Percentiles rank a stretch among this genome's conserved stretches.
These are phyloP conservation scores for Notamacropus eugenii DNA, from an alignment of 2,797 vertebrate species.

Conservation along the genomic window DNA sequence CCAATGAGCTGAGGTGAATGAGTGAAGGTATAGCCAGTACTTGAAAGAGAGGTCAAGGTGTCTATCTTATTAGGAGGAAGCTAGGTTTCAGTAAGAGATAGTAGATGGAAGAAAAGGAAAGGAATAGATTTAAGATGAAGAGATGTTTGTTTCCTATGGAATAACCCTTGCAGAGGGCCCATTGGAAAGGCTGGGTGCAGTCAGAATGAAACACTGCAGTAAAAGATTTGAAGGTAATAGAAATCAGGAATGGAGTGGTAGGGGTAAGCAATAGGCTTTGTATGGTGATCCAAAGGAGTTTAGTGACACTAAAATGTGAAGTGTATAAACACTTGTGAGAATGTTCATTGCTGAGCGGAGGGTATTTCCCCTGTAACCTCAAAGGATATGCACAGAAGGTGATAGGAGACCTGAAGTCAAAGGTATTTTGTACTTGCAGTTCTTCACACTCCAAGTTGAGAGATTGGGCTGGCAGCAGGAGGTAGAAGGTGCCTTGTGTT, in stretches of 20 bases:
- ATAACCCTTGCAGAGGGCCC: not conserved
- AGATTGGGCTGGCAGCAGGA: not conserved
- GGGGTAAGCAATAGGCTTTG: not conserved
- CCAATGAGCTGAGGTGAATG: not conserved
- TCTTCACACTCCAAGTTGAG: not conserved
- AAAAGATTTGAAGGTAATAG: not conserved
- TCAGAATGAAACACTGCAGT: not conserved
- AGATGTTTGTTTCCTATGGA: not conserved
- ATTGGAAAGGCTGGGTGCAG: not conserved
- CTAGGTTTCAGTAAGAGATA: not conserved
- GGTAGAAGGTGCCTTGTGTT: not conserved
- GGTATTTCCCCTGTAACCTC: not conserved
- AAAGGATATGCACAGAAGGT: not conserved
- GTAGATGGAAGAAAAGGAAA: not conserved
- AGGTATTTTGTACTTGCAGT: not conserved
- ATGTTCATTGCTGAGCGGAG: not conserved
- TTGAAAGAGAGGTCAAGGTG: not conserved
- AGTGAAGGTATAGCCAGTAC: not conserved
- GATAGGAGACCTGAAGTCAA: not conserved
- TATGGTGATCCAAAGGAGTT: not conserved
- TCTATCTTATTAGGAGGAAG: not conserved
- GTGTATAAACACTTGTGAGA: not conserved
- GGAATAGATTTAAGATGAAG: not conserved
- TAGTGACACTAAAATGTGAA: not conserved
- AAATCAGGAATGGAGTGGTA: not conserved